A percentile compares a stretch with the other conserved stretches of the same genome.
These are phyloP conservation scores for Deladenus siricidicola DNA, from an alignment of 2,888 invertebrate genomes.

Conservation along the genomic window DNA sequence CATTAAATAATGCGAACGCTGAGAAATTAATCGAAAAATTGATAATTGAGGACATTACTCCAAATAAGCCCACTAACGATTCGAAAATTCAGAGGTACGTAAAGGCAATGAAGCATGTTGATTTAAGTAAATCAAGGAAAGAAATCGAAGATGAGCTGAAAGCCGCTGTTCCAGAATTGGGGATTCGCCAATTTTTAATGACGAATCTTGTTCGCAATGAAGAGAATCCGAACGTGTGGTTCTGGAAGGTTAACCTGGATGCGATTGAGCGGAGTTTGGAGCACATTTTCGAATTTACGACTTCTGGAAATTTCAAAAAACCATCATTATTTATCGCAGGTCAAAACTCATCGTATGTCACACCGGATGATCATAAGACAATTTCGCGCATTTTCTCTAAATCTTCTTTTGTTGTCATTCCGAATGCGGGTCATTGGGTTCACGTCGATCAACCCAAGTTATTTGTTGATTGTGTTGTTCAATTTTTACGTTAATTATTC, in stretches of 20 bases:
- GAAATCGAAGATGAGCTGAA: constrained; percentile 34
- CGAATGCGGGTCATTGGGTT: constrained; percentile 80
- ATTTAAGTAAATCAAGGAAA: constrained; percentile 28
- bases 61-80: constrained; percentile 17
- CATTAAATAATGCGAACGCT: constrained; percentile 9
- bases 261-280: constrained; percentile 65
- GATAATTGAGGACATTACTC: constrained; percentile 44
- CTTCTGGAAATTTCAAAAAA: constrained; percentile 58
- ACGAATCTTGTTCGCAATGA: constrained; percentile 70
- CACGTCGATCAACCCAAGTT: constrained; percentile 80
- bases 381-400: constrained; percentile 67
- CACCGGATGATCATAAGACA: constrained; percentile 50
- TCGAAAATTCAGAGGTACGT: constrained; percentile 31
- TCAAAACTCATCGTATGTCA: constrained; percentile 70
- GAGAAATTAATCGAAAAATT: constrained; percentile 17
- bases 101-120: constrained; percentile 33
- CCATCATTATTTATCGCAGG: constrained; percentile 79
- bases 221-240: constrained; percentile 64
- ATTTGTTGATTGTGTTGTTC: constrained; percentile 64
- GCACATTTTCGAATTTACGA: constrained; percentile 49
- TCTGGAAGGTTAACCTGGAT: constrained; percentile 74
- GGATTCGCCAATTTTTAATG: constrained; percentile 69
- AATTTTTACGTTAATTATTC: too few species aligned
- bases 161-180: constrained; percentile 60
- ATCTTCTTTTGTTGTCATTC: constrained; percentile 66